Evolutionary conservation across 2,797 vertebrate species (phyloP).

Genomic region (Pampus argenteus): DNA sequence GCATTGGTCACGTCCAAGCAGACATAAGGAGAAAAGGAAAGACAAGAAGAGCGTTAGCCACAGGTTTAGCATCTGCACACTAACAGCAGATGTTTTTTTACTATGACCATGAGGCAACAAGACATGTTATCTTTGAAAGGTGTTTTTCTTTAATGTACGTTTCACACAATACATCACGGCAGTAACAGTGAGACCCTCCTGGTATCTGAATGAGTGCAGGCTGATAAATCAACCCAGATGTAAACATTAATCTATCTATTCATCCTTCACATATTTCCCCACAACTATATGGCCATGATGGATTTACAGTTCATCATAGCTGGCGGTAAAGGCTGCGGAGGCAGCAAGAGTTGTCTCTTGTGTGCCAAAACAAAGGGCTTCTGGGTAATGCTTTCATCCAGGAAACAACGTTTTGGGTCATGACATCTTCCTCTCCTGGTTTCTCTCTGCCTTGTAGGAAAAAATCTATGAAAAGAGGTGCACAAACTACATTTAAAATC

Average conservation of each 20-base stretch:
- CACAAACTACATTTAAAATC: conserved; percentile 48
- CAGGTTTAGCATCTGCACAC: conserved; percentile 38
- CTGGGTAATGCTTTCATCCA: conserved; percentile 71
- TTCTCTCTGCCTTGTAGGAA: conserved; percentile 57
- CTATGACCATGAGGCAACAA: conserved; percentile 34
- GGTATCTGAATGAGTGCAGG: conserved; percentile 36
- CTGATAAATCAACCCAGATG: conserved; percentile 64
- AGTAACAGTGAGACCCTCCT: conserved; percentile 37
- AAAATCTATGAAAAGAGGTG: conserved; percentile 56
- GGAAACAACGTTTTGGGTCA: conserved; percentile 57
- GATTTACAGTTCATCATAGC: conserved; percentile 50
- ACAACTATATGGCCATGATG: conserved; percentile 37
- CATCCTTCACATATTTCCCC: conserved; percentile 34
- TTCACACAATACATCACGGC: conserved; percentile 21
- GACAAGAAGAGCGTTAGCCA: conserved; percentile 58
- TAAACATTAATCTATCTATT: conserved; percentile 55
- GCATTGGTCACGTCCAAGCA: conserved; percentile 32
- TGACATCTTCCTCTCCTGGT: conserved; percentile 43
- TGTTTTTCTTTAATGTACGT: conserved; percentile 38
- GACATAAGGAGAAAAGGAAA: conserved; percentile 66
- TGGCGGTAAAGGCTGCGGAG: conserved; percentile 27
- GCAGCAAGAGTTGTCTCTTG: conserved; percentile 42
- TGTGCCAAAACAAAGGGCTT: conserved; percentile 61
- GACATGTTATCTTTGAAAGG: conserved; percentile 28
- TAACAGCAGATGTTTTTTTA: too few relatives aligned